A percentile compares a stretch with the other conserved stretches of the same genome.
phyloP scores from a whole-genome alignment of 2,113 vertebrate genomes.

The Alaudala cheleensis region DNA sequence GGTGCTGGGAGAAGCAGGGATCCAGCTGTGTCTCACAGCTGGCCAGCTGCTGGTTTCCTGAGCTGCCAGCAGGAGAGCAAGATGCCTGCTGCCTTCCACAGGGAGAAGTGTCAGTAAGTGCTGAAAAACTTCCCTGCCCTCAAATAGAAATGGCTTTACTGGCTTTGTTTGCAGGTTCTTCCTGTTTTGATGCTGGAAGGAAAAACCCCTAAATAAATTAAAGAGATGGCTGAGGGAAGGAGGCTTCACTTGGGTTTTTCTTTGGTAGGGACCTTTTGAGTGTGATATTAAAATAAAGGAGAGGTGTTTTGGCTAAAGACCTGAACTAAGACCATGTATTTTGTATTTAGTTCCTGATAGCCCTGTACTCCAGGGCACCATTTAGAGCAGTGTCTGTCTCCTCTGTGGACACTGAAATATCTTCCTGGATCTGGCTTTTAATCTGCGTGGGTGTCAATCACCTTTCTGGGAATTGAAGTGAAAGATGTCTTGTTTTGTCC shows the following conservation, averaged over 20 bases:
- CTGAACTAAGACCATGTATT: background rate
- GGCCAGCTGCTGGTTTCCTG: slow-evolving; percentile 17
- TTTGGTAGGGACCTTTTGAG: background rate
- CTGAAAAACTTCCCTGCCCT: background rate
- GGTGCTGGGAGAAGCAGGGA: background rate
- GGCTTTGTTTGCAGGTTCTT: background rate
- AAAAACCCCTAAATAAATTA: background rate
- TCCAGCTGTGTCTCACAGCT: slow-evolving; percentile 28
- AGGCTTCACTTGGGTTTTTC: background rate
- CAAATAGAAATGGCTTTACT: background rate
- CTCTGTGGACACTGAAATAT: background rate
- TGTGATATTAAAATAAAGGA: background rate
- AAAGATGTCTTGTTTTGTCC: background rate
- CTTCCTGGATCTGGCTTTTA: background rate
- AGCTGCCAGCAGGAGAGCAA: background rate
- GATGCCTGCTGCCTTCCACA: background rate
- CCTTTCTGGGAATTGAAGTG: background rate
- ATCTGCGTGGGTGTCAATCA: background rate
- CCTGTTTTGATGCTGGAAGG: background rate
- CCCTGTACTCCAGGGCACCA: background rate
- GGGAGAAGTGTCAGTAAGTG: background rate
- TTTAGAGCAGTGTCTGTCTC: background rate
- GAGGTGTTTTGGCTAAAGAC: background rate
- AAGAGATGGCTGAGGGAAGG: background rate
- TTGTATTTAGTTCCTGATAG: background rate